Evolutionary conservation across 2,113 vertebrate species (phyloP), one percentile per base, ranked within the genome.

Genomic region (Phocoena phocoena): DNA sequence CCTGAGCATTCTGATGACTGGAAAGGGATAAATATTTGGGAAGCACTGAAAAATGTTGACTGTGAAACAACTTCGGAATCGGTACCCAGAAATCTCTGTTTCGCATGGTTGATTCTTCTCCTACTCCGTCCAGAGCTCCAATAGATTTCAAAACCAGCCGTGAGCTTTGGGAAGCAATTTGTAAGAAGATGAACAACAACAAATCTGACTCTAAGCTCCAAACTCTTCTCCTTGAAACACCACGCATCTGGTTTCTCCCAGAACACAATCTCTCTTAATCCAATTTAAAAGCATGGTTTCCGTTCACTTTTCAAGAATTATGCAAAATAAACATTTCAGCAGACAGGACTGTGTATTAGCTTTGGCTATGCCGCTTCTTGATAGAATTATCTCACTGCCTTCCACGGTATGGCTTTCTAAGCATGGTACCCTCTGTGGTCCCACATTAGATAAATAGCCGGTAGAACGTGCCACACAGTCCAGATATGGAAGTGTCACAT

Each of bases 391-490:
- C 50, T 26, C 26, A 4, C 3, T 33, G 15, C 50, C 74, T 86
- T 12, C 44, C 62, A 18, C 0, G 0, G 6, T n/a, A 4, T 1
- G 9, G 53, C 33, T 47, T 58, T 80, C 63, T 60, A 71, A n/a
- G 12, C 55, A 7, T 0, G 13, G 58, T 3, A 12, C 7, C 41
- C 50, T 70, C 58, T 15, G 71, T 3, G 21, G 58, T 12, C 7
- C 33, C 18, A 5, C 26, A 1, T 9, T 6, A 50, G 87, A 63
- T 74, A 79, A 36, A 31, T 0, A 9, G 4, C 47, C 8, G 47
- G 89, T 4, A 71, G 38, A 60, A 68, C 0, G 0, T 3, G 13
- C 12, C 62, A 38, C 53, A 1, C 0, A 1, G 36, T 14, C 65
- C 63, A 3, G 4, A 10, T 17, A 14, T 3, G 25, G 44, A 87